Base-by-base conservation (phyloP, 2,888 invertebrate species). In the Euzetes globulus region DNA sequence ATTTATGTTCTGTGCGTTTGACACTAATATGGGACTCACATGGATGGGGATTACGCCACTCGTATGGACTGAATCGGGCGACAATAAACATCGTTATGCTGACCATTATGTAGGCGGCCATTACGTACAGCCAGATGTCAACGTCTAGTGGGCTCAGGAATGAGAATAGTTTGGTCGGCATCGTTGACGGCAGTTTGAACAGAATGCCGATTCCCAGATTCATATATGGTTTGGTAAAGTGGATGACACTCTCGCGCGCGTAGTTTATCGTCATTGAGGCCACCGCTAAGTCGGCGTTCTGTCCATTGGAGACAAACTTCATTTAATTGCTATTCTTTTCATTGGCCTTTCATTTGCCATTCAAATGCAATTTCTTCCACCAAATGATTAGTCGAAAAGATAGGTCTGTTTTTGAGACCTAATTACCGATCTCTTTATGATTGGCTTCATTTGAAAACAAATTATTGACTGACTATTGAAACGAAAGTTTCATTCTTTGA, bases 211-310 rank as follows among this genome's bases (percentile, higher is more conserved):
- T 97, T 33, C 76, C 97, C 17, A 97, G 87, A 83, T 96, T 96
- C 91, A 97, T 94, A 84, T 96, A 97, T 0, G 97, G 97, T 81
- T 96, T 95, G 0, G 96, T 96, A 83, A 97, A 98, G 83, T 97
- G 96, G 75, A 97, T 94, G 76, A 92, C 90, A 82, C 91, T 90
- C 82, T 96, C 95, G n/a, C 97, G 85, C 0, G 95, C 94, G 83
- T 94, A 97, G 84, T 94, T 96, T 79, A 97, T 98, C 1, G 97
- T 97, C 90, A 98, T 92, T 0, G 96, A 94, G 0, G 94, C 95
- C 0, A 97, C 94, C 0, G 96, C 96, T 78, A 98, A 86, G 82
- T 97, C 97, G 0, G 95, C 95, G 84, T 91, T 90, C 94, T 93
- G 85, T 63, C 25, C n/a, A 52, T n/a, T 52, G 6, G 9, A 19